Conservation (phyloP, 2,113 vertebrate species). For the Pleuronectes platessa region DNA sequence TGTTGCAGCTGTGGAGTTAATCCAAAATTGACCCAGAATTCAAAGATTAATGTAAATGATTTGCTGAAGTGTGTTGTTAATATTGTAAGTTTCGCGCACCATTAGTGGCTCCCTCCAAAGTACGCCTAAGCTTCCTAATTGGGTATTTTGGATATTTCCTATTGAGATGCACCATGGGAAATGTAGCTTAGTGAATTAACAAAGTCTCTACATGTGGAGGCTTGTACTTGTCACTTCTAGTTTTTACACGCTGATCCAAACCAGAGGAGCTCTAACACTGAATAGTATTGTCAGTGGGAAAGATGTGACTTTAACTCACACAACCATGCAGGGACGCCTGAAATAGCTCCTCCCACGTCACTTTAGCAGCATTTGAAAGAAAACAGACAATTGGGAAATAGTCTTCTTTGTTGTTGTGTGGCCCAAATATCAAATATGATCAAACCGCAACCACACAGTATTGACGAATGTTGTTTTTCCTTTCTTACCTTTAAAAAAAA, state of each 20-base stretch:
- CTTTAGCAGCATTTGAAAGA: not conserved
- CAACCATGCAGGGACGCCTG: not conserved
- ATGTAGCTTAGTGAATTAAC: too few relatives aligned
- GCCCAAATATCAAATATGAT: not conserved
- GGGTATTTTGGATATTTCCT: too few relatives aligned
- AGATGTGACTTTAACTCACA: not conserved
- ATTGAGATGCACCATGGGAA: too few relatives aligned
- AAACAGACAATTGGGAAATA: not conserved
- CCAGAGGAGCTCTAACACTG: not conserved
- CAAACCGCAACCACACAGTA: not conserved
- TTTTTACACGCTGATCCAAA: too few relatives aligned
- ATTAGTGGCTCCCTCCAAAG: not conserved
- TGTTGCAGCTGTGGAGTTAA: not conserved
- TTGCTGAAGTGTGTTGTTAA: not conserved
- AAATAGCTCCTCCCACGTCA: not conserved
- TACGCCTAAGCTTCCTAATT: not conserved
- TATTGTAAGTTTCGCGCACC: not conserved
- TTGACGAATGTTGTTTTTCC: not conserved
- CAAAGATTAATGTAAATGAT: not conserved
- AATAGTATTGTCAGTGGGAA: not conserved
- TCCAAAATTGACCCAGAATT: not conserved
- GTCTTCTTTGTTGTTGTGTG: too few relatives aligned
- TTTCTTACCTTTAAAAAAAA: not conserved
- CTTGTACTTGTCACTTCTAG: too few relatives aligned
- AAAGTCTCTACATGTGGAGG: too few relatives aligned